Conservation (phyloP, 2,113 vertebrate species). For the Tauraco erythrolophus region DNA sequence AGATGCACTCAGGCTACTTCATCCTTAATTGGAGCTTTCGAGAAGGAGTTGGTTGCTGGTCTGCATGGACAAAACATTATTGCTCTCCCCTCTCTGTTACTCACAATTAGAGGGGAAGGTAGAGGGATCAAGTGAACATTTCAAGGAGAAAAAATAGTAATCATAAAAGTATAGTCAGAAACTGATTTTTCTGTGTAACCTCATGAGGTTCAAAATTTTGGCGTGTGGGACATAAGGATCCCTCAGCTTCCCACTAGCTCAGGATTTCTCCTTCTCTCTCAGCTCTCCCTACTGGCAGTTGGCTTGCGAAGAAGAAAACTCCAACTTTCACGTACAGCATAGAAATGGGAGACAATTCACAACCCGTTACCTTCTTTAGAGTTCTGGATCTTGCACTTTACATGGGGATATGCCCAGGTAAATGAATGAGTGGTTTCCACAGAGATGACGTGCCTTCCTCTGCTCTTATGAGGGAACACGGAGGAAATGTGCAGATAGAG, state of each 20-base stretch:
- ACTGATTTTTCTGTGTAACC: neutral
- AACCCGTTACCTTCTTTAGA: neutral
- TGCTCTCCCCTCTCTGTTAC: neutral
- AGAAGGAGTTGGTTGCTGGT: neutral
- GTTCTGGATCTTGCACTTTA: neutral
- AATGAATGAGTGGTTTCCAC: neutral
- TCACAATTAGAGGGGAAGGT: neutral
- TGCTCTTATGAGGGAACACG: neutral
- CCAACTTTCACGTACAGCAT: neutral
- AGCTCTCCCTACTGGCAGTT: neutral
- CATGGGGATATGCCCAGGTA: neutral
- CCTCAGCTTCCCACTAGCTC: neutral
- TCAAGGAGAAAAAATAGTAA: neutral
- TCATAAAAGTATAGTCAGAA: neutral
- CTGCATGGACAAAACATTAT: neutral
- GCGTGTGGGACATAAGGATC: neutral
- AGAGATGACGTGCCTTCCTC: neutral
- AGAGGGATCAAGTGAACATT: neutral
- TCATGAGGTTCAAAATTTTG: neutral
- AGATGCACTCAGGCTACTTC: neutral
- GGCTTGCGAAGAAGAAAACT: neutral
- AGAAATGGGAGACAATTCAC: neutral
- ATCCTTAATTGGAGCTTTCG: slow-evolving; percentile 1
- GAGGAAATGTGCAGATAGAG: neutral
- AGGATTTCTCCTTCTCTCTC: neutral